These are phyloP conservation scores for Parapsyche elsis DNA, from an alignment of 1,140 invertebrate species.

Conservation along the genomic window DNA sequence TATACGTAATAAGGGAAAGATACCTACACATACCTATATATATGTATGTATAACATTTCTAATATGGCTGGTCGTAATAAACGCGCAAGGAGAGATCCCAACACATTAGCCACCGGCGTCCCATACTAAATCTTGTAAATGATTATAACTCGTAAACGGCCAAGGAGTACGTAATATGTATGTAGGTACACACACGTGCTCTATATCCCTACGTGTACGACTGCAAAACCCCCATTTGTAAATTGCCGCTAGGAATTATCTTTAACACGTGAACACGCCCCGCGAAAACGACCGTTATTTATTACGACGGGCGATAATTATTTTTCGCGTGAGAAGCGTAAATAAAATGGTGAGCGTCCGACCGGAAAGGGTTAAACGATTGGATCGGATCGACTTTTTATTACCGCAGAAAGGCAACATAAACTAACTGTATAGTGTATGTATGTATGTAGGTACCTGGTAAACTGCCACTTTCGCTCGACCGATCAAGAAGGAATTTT, in stretches of 20 bases:
- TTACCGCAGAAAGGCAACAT: not conserved
- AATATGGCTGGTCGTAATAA: not conserved
- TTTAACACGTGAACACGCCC: slow-evolving; percentile 27
- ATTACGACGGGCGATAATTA: slow-evolving; percentile 40
- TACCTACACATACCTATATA: not conserved
- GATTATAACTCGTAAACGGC: slow-evolving; percentile 48
- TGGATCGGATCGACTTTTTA: slow-evolving; percentile 15
- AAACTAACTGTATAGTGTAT: no score
- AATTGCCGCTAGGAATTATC: slow-evolving; percentile 37
- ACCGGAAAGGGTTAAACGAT: slow-evolving; percentile 36
- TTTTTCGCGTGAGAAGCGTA: not conserved
- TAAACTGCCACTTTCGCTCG: no score
- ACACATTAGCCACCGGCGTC: slow-evolving; percentile 43
- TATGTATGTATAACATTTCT: no score
- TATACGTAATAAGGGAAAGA: no score
- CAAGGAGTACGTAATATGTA: no score
- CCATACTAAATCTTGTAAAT: slow-evolving; percentile 50
- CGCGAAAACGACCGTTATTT: slow-evolving; percentile 41
- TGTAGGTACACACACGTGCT: no score
- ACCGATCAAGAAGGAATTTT: no score
- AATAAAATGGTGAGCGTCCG: slow-evolving; percentile 4
- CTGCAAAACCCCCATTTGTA: slow-evolving; percentile 26
- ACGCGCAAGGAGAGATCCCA: not conserved
- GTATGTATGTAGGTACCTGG: no score
- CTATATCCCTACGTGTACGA: not conserved